Evolutionary conservation across 2,888 invertebrate genomes (phyloP), one percentile per base, ranked within the genome.

Genomic region (Caenorhabditis zanzibari): DNA sequence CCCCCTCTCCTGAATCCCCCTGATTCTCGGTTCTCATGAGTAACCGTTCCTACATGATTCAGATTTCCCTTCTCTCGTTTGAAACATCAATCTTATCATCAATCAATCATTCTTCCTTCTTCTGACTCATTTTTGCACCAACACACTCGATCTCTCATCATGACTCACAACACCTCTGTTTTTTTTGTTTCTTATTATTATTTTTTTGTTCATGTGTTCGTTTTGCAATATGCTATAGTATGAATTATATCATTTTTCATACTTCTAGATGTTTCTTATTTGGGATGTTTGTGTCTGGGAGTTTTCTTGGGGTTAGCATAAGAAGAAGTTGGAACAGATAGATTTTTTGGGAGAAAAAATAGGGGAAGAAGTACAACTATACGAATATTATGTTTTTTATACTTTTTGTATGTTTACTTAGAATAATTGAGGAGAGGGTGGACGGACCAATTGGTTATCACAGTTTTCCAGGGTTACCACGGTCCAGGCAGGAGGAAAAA

Each of bases 51-150:
- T 9, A 4, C 38, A 26, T 63, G 63, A 63, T 47, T 63, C 63
- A 63, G 38, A 26, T 47, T 63, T n/a, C 38, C 59, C 2, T 16
- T 4, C 14, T 16, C n/a, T n/a, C n/a, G n/a, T 44, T 58, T 58
- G n/a, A 38, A 61, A 61, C 24, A 44, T 44, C 44, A 47, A 7
- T 63, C 63, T 63, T 63, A 63, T 63, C n/a, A n/a, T n/a, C 63
- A 63, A 44, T 63, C 63, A 63, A 63, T 63, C 63, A 22, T 14
- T 14, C 16, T 44, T 26, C 9, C 26, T 63, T 26, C 26, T 26
- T 14, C 26, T 63, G 63, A 63, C 63, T 63, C 63, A 63, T 47
- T 63, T 63, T 44, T 47, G 63, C 44, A 16, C 38, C 38, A 38
- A 6, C 38, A 32, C 32, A 10, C 38, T 38, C 38, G 2, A 38